Evolutionary conservation across 2,888 invertebrate genomes (phyloP), one percentile per base, ranked within the genome.

Genomic region (Protodeltote pygarga): DNA sequence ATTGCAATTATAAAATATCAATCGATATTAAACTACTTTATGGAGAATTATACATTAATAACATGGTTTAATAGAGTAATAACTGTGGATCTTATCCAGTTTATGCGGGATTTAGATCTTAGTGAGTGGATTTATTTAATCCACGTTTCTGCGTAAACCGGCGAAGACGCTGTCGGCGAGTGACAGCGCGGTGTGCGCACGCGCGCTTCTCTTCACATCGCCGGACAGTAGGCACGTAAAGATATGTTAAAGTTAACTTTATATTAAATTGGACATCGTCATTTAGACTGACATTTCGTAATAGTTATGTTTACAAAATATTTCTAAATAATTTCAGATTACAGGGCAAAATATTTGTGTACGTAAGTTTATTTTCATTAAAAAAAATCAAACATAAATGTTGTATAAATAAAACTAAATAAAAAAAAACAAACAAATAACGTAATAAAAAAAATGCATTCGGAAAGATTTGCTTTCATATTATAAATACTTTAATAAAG

Each of bases 121-220:
- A 87, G 77, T 64, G 51, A 65, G 73, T 77, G 81, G 85, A 87
- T 89, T 85, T 83, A 80, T 85, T 77, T 83, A 84, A 88, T 84
- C 83, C 77, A 51, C 60, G 66, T 58, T 55, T 75, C 71, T 68
- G 70, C 60, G 75, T 75, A 73, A 65, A 62, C 67, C 70, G 63
- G 71, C 72, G 71, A 71, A 65, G 66, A 62, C 63, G 69, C 71
- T 76, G 76, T 75, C 75, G 73, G 16, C 52, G 65, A 70, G 65
- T 77, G 77, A 79, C 78, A 74, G 72, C 70, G 54, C 67, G 61
- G 62, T 62, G 59, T 69, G 67, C 75, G 79, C 86, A 85, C 78
- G 79, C 83, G 85, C 81, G 83, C 70, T 45, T 57, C 77, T 71
- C 73, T 75, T 82, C 80, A 80, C 63, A 51, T 58, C 53, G 51